phyloP scores from a whole-genome alignment of 1,140 invertebrate species.

The Pogonomyrmex californicus region DNA sequence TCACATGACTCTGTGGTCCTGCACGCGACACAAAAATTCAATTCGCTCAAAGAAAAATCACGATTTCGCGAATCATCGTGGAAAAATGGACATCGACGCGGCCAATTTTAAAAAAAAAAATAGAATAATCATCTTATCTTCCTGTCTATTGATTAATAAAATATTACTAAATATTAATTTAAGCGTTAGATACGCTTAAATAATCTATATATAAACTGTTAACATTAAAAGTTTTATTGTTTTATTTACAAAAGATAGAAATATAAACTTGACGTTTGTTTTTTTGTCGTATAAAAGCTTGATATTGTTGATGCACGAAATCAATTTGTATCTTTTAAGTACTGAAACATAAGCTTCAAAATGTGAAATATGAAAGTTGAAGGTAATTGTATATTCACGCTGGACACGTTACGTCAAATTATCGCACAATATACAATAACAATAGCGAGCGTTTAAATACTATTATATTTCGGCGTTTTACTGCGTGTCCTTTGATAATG shows the following conservation, averaged over 20 bases:
- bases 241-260: not conserved
- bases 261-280: slow-evolving; percentile 5
- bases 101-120: not conserved
- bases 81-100: not conserved
- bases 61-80: not conserved
- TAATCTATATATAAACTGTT: not conserved
- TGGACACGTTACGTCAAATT: not conserved
- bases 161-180: not conserved
- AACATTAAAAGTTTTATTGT: not conserved
- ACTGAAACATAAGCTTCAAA: not conserved
- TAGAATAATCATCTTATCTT: not conserved
- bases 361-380: not conserved
- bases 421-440: not conserved
- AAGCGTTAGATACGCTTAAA: not conserved
- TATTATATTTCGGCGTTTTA: not conserved
- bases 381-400: not conserved
- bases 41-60: slow-evolving; percentile 14
- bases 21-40: slow-evolving; percentile 17
- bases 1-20: slow-evolving; percentile 25
- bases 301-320: not conserved
- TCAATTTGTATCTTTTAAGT: not conserved
- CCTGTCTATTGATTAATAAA: not conserved
- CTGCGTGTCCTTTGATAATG: not conserved
- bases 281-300: not conserved
- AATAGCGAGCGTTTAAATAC: not conserved